Evolutionary conservation across 2,888 invertebrate species (phyloP).

Genomic region (Chymomyza fuscimana): DNA sequence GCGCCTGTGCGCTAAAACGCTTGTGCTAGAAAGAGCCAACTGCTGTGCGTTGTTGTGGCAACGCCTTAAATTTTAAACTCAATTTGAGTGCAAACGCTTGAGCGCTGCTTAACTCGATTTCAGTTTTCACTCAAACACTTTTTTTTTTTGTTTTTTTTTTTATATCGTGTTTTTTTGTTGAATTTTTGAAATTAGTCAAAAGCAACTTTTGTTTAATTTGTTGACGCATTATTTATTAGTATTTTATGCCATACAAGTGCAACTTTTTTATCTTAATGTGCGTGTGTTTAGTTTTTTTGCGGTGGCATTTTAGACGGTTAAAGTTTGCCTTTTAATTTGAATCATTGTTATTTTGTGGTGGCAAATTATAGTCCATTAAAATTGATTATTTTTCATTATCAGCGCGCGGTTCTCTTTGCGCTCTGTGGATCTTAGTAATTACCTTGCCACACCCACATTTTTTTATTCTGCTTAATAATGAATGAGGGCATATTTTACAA

Average conservation of each 20-base stretch:
- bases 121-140: conserved; percentile 16
- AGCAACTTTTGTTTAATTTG: conserved; percentile 44
- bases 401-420: conserved; percentile 3
- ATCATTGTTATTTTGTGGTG: conserved; percentile 58
- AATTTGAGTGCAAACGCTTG: conserved; percentile 26
- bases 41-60: conserved; percentile 11
- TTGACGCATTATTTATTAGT: conserved; percentile 22
- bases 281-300: background rate
- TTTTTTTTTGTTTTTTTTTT: conserved; percentile 13
- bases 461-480: conserved; percentile 20
- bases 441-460: conserved; percentile 16
- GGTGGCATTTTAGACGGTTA: conserved; percentile 41
- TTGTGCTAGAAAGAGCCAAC: conserved; percentile 39
- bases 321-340: conserved; percentile 58
- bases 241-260: conserved; percentile 37
- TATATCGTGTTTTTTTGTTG: background rate
- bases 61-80: conserved; percentile 55
- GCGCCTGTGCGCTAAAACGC: background rate
- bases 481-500: background rate
- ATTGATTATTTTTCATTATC: conserved; percentile 66
- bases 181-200: conserved; percentile 29
- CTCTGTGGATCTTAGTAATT: conserved; percentile 28
- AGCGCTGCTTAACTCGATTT: conserved; percentile 47
- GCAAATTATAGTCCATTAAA: conserved; percentile 69
- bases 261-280: conserved; percentile 23